A percentile compares a stretch with the other conserved stretches of the same genome.
Conservation (phyloP, 2,888 invertebrate species). For the Lacanobia wlatinum region DNA sequence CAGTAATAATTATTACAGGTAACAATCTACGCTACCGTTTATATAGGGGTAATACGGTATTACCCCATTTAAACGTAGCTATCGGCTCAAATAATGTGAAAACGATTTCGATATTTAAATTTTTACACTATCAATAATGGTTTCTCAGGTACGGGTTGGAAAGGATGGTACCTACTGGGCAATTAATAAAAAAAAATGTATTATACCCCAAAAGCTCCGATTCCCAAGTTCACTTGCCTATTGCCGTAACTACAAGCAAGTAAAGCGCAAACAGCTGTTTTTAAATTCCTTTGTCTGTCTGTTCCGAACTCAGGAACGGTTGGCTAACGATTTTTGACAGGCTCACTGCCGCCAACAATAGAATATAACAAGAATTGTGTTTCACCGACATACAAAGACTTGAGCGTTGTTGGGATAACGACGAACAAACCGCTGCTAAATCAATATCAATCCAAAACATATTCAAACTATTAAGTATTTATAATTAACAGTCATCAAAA, state of each 20-base stretch:
- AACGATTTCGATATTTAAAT: neutral
- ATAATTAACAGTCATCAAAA: neutral
- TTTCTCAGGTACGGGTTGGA: neutral
- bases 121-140: neutral
- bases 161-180: too few species aligned
- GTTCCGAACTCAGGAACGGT: slow-evolving; percentile 22
- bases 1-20: neutral
- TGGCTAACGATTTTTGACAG: slow-evolving; percentile 51
- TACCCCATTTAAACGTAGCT: neutral
- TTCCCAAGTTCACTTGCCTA: slow-evolving; percentile 31
- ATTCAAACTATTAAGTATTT: slow-evolving; percentile 8
- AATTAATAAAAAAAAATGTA: neutral
- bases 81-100: neutral
- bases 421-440: neutral
- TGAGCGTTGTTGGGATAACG: neutral
- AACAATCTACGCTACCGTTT: neutral
- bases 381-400: slow-evolving; percentile 27
- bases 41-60: neutral
- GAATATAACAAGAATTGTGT: slow-evolving; percentile 38
- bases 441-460: slow-evolving; percentile 2
- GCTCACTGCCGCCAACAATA: slow-evolving; percentile 49
- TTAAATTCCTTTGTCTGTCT: slow-evolving; percentile 54
- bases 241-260: slow-evolving; percentile 24
- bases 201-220: neutral
- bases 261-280: slow-evolving; percentile 62